These are phyloP conservation scores for Drosophila stalkeri DNA, from an alignment of 2,888 invertebrate genomes.

Conservation along the genomic window DNA sequence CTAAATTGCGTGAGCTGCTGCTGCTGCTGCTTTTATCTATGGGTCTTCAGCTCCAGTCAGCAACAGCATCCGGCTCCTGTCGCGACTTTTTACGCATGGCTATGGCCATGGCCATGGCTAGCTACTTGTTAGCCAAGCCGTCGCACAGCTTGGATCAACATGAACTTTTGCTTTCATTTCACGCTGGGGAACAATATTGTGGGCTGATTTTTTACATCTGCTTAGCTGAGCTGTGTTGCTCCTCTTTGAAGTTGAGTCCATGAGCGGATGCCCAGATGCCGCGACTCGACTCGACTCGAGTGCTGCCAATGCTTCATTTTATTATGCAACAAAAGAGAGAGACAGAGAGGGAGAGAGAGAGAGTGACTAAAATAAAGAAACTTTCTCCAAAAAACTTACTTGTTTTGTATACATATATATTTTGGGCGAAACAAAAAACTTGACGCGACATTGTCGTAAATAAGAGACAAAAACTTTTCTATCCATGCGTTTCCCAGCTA, in stretches of 20 bases:
- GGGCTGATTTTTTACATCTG: slow-evolving; percentile 26
- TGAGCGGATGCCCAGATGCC: slow-evolving; percentile 57
- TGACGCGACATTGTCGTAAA: slow-evolving; percentile 83
- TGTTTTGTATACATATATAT: slow-evolving; percentile 36
- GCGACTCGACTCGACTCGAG: slow-evolving; percentile 47
- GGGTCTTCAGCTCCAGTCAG: background rate
- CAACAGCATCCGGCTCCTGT: slow-evolving; percentile 3
- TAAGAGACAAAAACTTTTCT: slow-evolving; percentile 74
- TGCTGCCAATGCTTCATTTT: slow-evolving; percentile 71
- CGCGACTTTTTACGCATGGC: slow-evolving; percentile 2
- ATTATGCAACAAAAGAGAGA: slow-evolving; percentile 65
- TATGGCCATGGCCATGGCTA: background rate
- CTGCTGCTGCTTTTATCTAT: background rate
- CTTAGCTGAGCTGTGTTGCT: background rate
- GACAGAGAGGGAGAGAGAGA: slow-evolving; percentile 3
- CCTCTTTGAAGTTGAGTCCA: slow-evolving; percentile 42
- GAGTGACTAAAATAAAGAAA: slow-evolving; percentile 25
- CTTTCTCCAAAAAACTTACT: slow-evolving; percentile 61
- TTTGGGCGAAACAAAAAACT: slow-evolving; percentile 49
- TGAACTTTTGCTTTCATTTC: slow-evolving; percentile 83
- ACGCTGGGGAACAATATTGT: slow-evolving; percentile 72
- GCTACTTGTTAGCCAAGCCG: slow-evolving; percentile 18
- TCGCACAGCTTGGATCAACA: slow-evolving; percentile 26
- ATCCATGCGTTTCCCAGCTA: slow-evolving; percentile 26
- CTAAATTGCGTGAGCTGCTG: background rate